A percentile compares a stretch with the other conserved stretches of the same genome.
Conservation (phyloP, 2,888 invertebrate genomes). For the Acleris cristana region DNA sequence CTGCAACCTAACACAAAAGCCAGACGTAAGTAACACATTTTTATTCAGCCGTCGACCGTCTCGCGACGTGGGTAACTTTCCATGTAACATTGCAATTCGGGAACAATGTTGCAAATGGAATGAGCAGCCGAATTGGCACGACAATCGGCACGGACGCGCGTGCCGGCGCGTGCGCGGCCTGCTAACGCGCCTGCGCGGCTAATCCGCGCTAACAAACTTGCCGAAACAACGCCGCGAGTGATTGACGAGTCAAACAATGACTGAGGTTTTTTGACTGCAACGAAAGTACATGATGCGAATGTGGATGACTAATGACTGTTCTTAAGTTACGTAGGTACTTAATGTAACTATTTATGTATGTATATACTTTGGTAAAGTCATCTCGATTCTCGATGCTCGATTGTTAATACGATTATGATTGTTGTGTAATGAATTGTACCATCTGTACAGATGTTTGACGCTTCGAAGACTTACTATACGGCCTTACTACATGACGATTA, state of each 20-base stretch:
- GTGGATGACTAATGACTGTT: conserved; percentile 5
- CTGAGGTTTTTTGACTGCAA: conserved; percentile 18
- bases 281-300: conserved; percentile 20
- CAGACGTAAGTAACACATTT: conserved; percentile 37
- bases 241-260: conserved; percentile 7
- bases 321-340: neutral
- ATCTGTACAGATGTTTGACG: no score
- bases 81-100: conserved; percentile 56
- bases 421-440: no score
- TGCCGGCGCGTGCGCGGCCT: conserved; percentile 59
- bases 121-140: conserved; percentile 61
- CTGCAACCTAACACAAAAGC: conserved; percentile 10
- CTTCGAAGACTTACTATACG: no score
- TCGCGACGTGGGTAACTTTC: conserved; percentile 56
- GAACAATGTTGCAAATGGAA: conserved; percentile 72
- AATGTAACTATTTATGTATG: no score
- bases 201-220: conserved; percentile 46
- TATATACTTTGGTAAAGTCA: no score
- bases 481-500: no score
- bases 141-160: conserved; percentile 56
- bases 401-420: no score
- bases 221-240: conserved; percentile 11
- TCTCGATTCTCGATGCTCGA: no score
- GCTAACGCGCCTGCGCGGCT: conserved; percentile 50
- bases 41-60: conserved; percentile 55